Evolutionary conservation across 2,888 invertebrate genomes (phyloP).

Genomic region (Aleiodes testaceus): DNA sequence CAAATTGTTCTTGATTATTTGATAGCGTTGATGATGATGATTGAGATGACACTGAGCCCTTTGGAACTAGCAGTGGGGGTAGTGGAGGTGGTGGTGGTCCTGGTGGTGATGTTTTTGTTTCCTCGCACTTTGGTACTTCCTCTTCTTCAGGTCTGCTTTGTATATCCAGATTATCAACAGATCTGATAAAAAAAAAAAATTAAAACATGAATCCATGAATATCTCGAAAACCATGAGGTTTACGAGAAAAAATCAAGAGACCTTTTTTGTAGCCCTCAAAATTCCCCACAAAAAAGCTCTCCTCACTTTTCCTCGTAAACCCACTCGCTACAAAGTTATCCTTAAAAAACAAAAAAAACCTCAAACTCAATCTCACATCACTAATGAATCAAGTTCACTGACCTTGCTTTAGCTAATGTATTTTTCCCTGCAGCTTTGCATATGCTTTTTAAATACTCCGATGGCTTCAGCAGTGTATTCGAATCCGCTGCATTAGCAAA

Average conservation of each 20-base stretch:
- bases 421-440: conserved; percentile 72
- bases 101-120: conserved; percentile 57
- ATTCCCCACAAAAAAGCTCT: too few species aligned
- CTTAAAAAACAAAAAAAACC: background rate
- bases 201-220: too few species aligned
- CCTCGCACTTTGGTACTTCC: conserved; percentile 47
- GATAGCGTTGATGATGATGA: conserved; percentile 31
- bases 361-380: conserved; percentile 17
- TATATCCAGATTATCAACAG: conserved; percentile 70
- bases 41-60: conserved; percentile 37
- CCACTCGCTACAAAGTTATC: too few species aligned
- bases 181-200: conserved; percentile 49
- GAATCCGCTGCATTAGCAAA: conserved; percentile 86
- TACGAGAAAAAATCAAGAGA: too few species aligned
- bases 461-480: conserved; percentile 91
- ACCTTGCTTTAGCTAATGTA: conserved; percentile 70
- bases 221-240: too few species aligned
- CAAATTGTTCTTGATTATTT: conserved; percentile 66
- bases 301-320: too few species aligned
- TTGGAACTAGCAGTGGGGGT: conserved; percentile 62
- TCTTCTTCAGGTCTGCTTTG: conserved; percentile 60
- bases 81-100: conserved; percentile 76
- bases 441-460: conserved; percentile 92
- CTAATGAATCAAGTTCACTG: conserved; percentile 42
- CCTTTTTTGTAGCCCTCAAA: too few species aligned